Evolutionary conservation across 2,888 invertebrate species (phyloP).

Genomic region (Petrolisthes manimaculis): DNA sequence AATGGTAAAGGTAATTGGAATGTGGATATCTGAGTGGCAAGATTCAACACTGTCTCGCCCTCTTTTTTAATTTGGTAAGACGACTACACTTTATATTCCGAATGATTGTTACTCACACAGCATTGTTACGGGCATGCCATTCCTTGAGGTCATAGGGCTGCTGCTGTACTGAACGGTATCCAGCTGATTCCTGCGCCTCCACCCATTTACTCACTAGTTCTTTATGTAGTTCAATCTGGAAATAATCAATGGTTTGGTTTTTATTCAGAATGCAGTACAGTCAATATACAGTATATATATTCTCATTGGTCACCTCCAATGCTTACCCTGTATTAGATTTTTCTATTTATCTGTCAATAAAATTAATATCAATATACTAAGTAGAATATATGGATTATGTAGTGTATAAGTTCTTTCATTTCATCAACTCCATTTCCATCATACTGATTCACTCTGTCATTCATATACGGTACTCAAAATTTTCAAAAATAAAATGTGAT

Average conservation of each 20-base stretch:
- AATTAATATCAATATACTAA: not conserved
- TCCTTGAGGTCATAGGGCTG: conserved; percentile 69
- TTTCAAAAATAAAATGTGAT: not conserved
- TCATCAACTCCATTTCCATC: not conserved
- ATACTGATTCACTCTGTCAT: too few relatives aligned
- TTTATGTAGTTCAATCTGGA: conserved; percentile 51
- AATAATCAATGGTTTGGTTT: not conserved
- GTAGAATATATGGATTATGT: not conserved
- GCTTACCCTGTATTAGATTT: not conserved
- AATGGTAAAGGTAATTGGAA: too few relatives aligned
- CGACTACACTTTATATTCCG: not conserved
- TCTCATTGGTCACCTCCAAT: not conserved
- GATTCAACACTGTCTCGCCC: too few relatives aligned
- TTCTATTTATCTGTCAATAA: not conserved
- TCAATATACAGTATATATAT: not conserved
- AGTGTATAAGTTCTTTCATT: not conserved
- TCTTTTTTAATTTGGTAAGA: too few relatives aligned
- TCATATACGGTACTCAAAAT: too few relatives aligned
- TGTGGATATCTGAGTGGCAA: too few relatives aligned
- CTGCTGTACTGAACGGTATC: conserved; percentile 66
- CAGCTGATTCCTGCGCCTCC: conserved; percentile 46
- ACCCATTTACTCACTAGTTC: conserved; percentile 39
- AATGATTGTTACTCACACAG: conserved; percentile 79
- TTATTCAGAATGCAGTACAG: not conserved
- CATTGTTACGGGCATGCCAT: conserved; percentile 82